Percentiles rank a stretch among this genome's conserved stretches.
These are phyloP conservation scores for Chromis chromis DNA, from an alignment of 2,797 vertebrate genomes.

Conservation along the genomic window DNA sequence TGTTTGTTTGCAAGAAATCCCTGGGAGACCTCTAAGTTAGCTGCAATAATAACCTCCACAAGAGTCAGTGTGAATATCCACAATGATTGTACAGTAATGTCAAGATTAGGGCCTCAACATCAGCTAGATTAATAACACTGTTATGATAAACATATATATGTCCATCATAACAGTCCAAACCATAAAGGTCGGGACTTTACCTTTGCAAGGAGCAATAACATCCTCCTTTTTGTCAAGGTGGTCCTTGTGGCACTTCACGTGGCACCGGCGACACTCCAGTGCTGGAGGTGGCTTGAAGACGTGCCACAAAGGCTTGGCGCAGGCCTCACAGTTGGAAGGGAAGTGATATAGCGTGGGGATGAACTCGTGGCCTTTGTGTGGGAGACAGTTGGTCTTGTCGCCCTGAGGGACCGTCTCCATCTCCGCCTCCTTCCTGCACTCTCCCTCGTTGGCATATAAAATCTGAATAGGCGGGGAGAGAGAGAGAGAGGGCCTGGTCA, in stretches of 20 bases:
- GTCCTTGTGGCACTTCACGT: conserved; percentile 99
- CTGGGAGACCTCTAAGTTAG: not conserved
- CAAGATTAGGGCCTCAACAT: not conserved
- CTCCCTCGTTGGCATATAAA: conserved; percentile 98
- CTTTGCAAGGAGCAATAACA: conserved; percentile 98
- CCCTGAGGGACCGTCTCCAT: conserved; percentile 90
- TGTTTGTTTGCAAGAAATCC: too few species aligned
- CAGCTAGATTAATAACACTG: not conserved
- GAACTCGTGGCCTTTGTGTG: conserved; percentile 99
- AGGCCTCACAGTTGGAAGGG: conserved; percentile 98
- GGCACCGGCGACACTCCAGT: conserved; percentile 96
- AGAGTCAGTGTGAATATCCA: not conserved
- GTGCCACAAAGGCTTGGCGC: conserved; percentile 98
- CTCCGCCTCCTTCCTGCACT: conserved; percentile 96
- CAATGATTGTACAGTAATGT: not conserved
- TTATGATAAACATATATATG: not conserved
- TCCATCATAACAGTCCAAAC: not conserved
- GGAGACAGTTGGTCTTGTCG: conserved; percentile 95
- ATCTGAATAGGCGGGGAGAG: conserved; percentile 82
- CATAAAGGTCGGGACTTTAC: conserved; percentile 68
- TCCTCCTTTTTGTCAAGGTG: conserved; percentile 99
- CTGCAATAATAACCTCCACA: not conserved
- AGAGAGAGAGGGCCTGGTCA: not conserved
- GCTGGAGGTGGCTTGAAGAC: conserved; percentile 98
- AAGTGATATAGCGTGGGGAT: conserved; percentile 99